Evolutionary conservation across 2,113 vertebrate species (phyloP).

Genomic region (Mesocricetus auratus): DNA sequence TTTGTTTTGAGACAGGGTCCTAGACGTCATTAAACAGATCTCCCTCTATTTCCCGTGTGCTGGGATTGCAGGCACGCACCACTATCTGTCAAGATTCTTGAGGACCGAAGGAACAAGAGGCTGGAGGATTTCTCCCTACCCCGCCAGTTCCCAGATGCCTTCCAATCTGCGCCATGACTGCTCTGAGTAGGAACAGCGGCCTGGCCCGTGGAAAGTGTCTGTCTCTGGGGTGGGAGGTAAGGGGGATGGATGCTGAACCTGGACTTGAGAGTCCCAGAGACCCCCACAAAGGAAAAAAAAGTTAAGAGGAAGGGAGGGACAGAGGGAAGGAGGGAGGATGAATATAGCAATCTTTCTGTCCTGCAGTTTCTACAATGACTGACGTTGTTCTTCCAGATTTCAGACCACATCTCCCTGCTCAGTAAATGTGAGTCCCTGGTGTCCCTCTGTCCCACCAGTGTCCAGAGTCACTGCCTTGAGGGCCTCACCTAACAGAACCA

Average conservation of each 20-base stretch:
- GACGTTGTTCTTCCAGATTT: not conserved
- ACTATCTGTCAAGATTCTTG: not conserved
- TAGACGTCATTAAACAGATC: not conserved
- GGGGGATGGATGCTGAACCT: not conserved
- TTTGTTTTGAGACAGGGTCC: not conserved
- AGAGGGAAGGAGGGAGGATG: too few relatives aligned
- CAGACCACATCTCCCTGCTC: not conserved
- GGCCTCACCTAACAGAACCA: not conserved
- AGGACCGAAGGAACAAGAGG: not conserved
- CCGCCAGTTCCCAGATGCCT: not conserved
- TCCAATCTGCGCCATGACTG: not conserved
- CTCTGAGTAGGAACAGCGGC: not conserved
- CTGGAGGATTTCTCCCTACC: not conserved
- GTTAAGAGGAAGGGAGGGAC: too few relatives aligned
- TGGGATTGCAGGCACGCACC: not conserved
- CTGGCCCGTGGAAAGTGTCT: not conserved
- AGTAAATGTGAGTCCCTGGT: not conserved
- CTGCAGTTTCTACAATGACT: not conserved
- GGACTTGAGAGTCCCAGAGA: not conserved
- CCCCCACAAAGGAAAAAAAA: too few relatives aligned
- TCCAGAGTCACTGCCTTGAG: not conserved
- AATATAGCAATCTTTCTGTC: not conserved
- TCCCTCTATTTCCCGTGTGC: not conserved
- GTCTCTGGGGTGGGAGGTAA: not conserved
- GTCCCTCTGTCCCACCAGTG: not conserved